Conservation (phyloP, 2,888 invertebrate species). For the Cephus pulcher region DNA sequence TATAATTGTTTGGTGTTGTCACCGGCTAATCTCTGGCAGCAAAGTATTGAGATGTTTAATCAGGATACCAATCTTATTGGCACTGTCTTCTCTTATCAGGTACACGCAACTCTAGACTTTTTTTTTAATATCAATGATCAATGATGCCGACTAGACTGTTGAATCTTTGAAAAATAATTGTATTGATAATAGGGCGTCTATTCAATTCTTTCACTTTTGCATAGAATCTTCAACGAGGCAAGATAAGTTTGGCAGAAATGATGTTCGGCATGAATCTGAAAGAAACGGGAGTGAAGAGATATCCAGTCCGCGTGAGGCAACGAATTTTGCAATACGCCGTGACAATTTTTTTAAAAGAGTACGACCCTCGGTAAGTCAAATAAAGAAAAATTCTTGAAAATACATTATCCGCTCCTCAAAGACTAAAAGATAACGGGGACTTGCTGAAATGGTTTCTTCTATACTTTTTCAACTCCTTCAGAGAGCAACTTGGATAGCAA, state of each 20-base stretch:
- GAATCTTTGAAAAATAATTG: not conserved
- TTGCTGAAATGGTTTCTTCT: slow-evolving; percentile 8
- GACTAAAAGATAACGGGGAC: not conserved
- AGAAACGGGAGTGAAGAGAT: slow-evolving; percentile 90
- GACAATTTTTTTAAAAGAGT: slow-evolving; percentile 85
- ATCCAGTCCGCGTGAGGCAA: slow-evolving; percentile 85
- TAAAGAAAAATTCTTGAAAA: slow-evolving; percentile 5
- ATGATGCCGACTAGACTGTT: not conserved
- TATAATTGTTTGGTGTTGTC: slow-evolving; percentile 92
- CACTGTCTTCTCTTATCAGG: slow-evolving; percentile 87
- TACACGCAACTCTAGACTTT: slow-evolving; percentile 53
- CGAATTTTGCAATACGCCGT: slow-evolving; percentile 91
- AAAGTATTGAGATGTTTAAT: slow-evolving; percentile 82
- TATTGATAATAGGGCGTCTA: not conserved
- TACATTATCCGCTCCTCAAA: not conserved
- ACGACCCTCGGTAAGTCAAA: slow-evolving; percentile 77
- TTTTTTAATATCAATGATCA: slow-evolving; percentile 2
- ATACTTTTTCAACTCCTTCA: slow-evolving; percentile 1
- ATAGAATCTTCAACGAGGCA: slow-evolving; percentile 84
- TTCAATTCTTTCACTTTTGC: slow-evolving; percentile 33
- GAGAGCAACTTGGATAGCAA: not conserved
- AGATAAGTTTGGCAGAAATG: slow-evolving; percentile 88
- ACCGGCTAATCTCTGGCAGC: slow-evolving; percentile 94
- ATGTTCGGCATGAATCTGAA: slow-evolving; percentile 92
- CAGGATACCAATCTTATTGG: slow-evolving; percentile 83